These are phyloP conservation scores for Ctena decussata DNA, from an alignment of 2,888 invertebrate species.

Conservation along the genomic window DNA sequence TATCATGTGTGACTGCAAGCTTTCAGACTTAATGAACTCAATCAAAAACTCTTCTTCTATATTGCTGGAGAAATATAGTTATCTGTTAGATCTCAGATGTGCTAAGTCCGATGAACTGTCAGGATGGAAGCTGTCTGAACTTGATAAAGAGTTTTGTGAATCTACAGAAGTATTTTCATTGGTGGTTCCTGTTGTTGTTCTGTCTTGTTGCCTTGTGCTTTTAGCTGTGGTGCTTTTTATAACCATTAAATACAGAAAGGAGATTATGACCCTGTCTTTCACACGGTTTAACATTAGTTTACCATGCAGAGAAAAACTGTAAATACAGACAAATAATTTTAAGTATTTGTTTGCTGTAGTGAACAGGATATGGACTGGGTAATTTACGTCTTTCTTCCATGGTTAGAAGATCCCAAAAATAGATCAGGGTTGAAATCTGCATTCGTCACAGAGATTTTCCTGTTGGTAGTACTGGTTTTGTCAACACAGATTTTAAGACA, in stretches of 20 bases:
- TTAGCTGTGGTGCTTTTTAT: constrained; percentile 57
- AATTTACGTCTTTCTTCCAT: constrained; percentile 93
- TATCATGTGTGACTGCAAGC: constrained; percentile 69
- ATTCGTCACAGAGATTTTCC: constrained; percentile 78
- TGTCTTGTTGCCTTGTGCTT: constrained; percentile 51
- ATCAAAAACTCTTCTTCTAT: constrained; percentile 33
- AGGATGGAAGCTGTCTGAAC: constrained; percentile 50
- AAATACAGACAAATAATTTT: constrained; percentile 88
- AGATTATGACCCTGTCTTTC: constrained; percentile 71
- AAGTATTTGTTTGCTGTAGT: constrained; percentile 96
- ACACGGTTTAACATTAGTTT: constrained; percentile 65
- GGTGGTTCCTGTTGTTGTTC: constrained; percentile 52
- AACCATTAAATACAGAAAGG: constrained; percentile 65
- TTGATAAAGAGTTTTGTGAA: constrained; percentile 61
- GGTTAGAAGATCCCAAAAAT: constrained; percentile 91
- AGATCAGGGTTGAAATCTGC: constrained; percentile 90
- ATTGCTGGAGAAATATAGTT: constrained; percentile 46
- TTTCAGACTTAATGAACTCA: constrained; percentile 49
- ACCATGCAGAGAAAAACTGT: constrained; percentile 55
- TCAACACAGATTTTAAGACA: constrained; percentile 96
- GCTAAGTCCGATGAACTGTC: constrained; percentile 45
- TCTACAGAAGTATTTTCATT: constrained; percentile 35
- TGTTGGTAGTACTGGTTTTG: constrained; percentile 89
- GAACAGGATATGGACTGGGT: constrained; percentile 93
- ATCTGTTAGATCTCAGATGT: constrained; percentile 65